Evolutionary conservation across 2,113 vertebrate species (phyloP), one percentile per base, ranked within the genome.

Genomic region (Edolisoma coerulescens): DNA sequence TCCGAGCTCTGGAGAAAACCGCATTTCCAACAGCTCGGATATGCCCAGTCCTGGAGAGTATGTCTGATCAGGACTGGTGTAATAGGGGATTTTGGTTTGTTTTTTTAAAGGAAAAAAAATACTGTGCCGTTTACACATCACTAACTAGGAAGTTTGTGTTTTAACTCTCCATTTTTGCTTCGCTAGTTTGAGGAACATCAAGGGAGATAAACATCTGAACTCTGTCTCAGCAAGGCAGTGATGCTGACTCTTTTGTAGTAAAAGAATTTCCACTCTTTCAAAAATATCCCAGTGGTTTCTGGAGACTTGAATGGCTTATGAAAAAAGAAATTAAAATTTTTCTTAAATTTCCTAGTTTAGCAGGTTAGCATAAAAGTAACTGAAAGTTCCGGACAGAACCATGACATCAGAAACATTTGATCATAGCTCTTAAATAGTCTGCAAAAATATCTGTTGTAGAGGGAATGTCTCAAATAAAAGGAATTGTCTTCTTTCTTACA

Each of bases 61-160:
- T 0, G 14, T 9, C 28, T 16, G 41, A 35, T 32, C 26, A 8
- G n/a, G 19, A 15, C 50, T 3, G 50, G 7, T 35, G 73, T 6
- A 12, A 26, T 0, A 22, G 20, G 27, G 37, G 13, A 14, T 27
- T 57, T 41, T 9, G 39, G 5, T 5, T 9, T 30, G 49, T 0
- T 4, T 4, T 6, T 4, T 26, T 15, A 19, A 32, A 39, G 10
- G 15, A 23, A 56, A 28, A 28, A 41, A 18, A 33, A 7, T 9
- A 6, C 1, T 10, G 28, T 69, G n/a, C 20, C 0, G 0, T 45
- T 70, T 22, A 11, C 17, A 45, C 14, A 4, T 10, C 23, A 10
- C 35, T 28, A 2, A 20, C 21, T 15, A 2, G 50, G 20, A 35
- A 26, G 11, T 13, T 3, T 27, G 17, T 35, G 2, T 7, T 56